phyloP scores from a whole-genome alignment of 2,888 invertebrate species.

The Calameuta pallipes region DNA sequence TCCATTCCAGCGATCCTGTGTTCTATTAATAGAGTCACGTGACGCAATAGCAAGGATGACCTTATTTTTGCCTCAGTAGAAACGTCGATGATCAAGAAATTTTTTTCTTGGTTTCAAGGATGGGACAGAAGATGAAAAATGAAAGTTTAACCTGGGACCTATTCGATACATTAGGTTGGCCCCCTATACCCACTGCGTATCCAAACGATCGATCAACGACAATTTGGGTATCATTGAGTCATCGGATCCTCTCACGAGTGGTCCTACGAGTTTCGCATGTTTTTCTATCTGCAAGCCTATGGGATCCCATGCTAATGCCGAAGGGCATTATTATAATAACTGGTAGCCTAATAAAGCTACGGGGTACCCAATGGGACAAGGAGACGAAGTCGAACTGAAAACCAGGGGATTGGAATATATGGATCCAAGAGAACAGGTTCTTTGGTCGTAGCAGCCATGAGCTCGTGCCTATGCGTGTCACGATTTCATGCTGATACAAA shows the following conservation, averaged over 20 bases:
- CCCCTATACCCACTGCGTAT: background rate
- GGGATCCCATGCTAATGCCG: background rate
- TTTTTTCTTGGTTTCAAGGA: background rate
- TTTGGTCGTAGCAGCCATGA: constrained; percentile 28
- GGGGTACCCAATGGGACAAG: constrained; percentile 36
- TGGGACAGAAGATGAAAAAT: background rate
- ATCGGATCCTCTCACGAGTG: background rate
- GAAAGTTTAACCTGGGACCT: background rate
- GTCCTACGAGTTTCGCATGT: background rate
- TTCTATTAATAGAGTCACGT: background rate
- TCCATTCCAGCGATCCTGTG: background rate
- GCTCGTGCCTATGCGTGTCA: constrained; percentile 50
- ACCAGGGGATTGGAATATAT: constrained; percentile 22
- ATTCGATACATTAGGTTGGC: background rate
- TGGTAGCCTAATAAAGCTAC: constrained; percentile 45
- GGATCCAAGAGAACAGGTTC: constrained; percentile 41
- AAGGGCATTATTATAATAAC: constrained; percentile 45
- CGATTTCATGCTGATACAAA: constrained; percentile 26
- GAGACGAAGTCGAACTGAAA: constrained; percentile 17
- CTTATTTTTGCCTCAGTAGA: background rate
- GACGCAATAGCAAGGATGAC: background rate
- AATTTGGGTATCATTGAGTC: constrained; percentile 3
- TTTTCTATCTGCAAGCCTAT: background rate
- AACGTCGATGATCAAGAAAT: background rate
- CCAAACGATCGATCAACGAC: constrained; percentile 1